A percentile compares a stretch with the other conserved stretches of the same genome.
These are phyloP conservation scores for Acropora yongei DNA, from an alignment of 64 coral and sea anemone species.

Conservation along the genomic window DNA sequence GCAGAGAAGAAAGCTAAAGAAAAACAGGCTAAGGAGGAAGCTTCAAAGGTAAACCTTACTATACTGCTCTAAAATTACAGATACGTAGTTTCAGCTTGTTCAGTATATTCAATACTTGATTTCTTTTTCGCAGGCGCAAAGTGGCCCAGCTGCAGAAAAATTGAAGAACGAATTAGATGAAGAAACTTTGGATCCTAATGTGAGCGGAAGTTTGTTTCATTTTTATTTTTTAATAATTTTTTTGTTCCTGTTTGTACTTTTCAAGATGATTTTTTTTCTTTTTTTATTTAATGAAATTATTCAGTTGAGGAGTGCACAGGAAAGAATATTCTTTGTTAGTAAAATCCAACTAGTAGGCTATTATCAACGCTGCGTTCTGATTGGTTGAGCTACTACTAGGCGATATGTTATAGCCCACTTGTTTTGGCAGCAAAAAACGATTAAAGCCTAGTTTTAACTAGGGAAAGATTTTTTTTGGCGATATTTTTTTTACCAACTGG, in stretches of 20 bases:
- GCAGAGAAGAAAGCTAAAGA: slow-evolving; percentile 98
- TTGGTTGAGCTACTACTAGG: too few relatives aligned
- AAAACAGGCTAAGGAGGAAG: slow-evolving; percentile 86
- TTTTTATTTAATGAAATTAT: neutral
- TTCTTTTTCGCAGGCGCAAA: slow-evolving; percentile 47
- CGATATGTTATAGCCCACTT: too few relatives aligned
- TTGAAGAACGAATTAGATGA: slow-evolving; percentile 93
- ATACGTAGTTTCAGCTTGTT: slow-evolving; percentile 14
- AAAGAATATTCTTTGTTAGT: too few relatives aligned
- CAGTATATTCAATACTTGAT: neutral
- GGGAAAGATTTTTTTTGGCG: too few relatives aligned
- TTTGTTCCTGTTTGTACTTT: neutral
- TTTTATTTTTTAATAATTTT: neutral
- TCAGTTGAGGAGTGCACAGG: neutral
- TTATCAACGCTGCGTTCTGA: too few relatives aligned
- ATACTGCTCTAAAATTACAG: neutral
- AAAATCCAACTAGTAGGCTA: too few relatives aligned
- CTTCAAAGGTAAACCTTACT: slow-evolving; percentile 49
- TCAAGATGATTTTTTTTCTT: neutral
- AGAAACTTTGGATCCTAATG: slow-evolving; percentile 96
- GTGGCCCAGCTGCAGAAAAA: slow-evolving; percentile 44
- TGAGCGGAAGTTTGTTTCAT: slow-evolving; percentile 55
- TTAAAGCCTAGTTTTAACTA: too few relatives aligned
- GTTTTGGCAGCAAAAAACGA: too few relatives aligned
- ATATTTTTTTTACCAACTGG: too few relatives aligned